These are phyloP conservation scores for Psittacula derbiana DNA, from an alignment of 2,797 vertebrate genomes.

Conservation along the genomic window DNA sequence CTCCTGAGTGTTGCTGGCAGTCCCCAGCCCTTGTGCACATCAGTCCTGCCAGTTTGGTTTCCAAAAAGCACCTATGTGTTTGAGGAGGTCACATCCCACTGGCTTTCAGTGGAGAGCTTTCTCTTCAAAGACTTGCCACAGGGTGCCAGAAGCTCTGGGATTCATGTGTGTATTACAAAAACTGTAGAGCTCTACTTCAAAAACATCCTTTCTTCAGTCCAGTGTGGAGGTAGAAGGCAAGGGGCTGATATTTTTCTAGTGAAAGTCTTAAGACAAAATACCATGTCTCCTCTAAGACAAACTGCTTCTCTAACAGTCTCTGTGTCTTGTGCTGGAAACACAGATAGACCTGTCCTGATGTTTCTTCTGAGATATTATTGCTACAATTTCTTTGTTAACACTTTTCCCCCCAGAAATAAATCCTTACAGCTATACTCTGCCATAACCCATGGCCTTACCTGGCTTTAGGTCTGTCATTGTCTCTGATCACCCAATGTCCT, in stretches of 20 bases:
- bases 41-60: accelerated
- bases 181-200: not conserved
- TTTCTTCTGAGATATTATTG: not conserved
- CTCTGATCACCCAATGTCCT: not conserved
- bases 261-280: not conserved
- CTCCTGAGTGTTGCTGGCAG: not conserved
- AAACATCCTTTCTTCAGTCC: not conserved
- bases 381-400: not conserved
- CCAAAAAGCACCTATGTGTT: not conserved
- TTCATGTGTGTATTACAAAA: not conserved
- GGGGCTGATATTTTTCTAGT: not conserved
- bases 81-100: accelerated
- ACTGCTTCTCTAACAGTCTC: not conserved
- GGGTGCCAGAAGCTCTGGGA: not conserved
- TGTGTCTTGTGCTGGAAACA: not conserved
- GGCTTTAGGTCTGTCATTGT: not conserved
- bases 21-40: not conserved
- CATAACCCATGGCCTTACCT: not conserved
- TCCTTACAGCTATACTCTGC: not conserved
- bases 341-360: not conserved
- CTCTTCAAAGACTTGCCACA: not conserved
- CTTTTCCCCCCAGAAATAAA: not conserved
- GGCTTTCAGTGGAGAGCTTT: not conserved
- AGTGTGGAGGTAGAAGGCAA: not conserved
- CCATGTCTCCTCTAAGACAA: not conserved